A percentile compares a stretch with the other conserved stretches of the same genome.
Evolutionary conservation across 2,113 vertebrate species (phyloP).

Genomic region (Syngnathus scovelli): DNA sequence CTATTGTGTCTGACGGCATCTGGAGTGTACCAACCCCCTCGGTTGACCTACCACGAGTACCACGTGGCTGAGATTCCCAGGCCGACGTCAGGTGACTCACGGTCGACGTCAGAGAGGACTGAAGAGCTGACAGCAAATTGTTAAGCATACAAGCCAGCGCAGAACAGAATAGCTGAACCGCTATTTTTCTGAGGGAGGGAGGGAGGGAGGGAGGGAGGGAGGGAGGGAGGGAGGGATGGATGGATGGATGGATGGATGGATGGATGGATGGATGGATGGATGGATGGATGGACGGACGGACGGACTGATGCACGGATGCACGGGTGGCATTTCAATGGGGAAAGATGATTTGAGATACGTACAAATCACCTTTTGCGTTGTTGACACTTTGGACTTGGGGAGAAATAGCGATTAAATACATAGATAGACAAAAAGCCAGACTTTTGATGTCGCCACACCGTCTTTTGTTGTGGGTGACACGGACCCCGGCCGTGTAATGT

Average conservation of each 20-base stretch:
- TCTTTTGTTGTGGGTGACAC: background rate
- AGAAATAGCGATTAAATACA: no score
- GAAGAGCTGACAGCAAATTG: background rate
- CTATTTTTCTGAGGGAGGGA: no score
- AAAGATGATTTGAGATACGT: background rate
- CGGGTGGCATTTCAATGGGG: background rate
- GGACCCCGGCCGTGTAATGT: constrained; percentile 18
- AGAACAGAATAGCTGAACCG: background rate
- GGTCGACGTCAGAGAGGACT: constrained; percentile 12
- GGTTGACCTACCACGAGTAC: constrained; percentile 60
- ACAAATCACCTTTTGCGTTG: no score
- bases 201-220: background rate
- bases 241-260: background rate
- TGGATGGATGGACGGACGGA: background rate
- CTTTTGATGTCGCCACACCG: background rate
- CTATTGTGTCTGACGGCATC: constrained; percentile 68
- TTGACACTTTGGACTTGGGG: no score
- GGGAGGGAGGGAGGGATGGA: background rate
- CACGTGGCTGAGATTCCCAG: constrained; percentile 27
- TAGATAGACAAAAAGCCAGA: background rate
- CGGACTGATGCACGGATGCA: background rate
- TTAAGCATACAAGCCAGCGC: background rate
- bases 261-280: background rate
- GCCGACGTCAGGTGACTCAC: constrained; percentile 46
- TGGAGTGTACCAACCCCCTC: constrained; percentile 54